Base-by-base conservation (phyloP, 2,797 vertebrate genomes). In the Steatocranus sp. region DNA sequence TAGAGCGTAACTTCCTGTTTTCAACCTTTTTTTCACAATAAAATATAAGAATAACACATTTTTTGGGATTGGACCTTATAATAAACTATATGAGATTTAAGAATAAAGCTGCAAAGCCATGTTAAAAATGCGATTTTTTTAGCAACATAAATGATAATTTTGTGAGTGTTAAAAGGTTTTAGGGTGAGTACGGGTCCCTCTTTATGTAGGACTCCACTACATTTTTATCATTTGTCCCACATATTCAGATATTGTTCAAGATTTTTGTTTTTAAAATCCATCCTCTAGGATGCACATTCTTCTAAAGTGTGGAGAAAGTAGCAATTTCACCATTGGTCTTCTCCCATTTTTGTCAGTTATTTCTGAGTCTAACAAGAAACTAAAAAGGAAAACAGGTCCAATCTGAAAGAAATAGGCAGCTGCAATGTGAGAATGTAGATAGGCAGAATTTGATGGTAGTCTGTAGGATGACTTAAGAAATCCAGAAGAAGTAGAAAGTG, bases 1-100 rank as follows among this genome's bases (percentile, higher is more conserved):
- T 85, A 70, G 23, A 4, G 9, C 82, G 84, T 4, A 46, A 87
- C 83, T 90, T 94, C 93, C 90, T 68, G 79, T 79, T 85, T 76
- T 18, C 6, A 15, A 27, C 3, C 4, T 2, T 34, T 46, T 41
- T 53, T 74, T 48, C 43, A 48, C 20, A 68, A 68, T 68, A 73
- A 30, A 14, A 49, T 73, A 27, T n/a, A 17, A 46, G 36, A 46
- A 70, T 70, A 46, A 11, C 6, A 18, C 11, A 1, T 7, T 18
- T 46, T 12, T 46, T 8, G 0, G 0, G 20, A 46, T 36, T 70
- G 41, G 23, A 46, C 23, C 38, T 70, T 46, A 8, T 38, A 38
- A 27, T 70, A 70, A 11, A 70, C 25, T 58, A 70, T 27, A 9
- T 15, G 36, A 23, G 36, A 66, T 23, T 41, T 23, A 6, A 66